Percentiles rank a stretch among this genome's conserved stretches.
Evolutionary conservation across 2,797 vertebrate genomes (phyloP).

Genomic region (Sparus aurata): DNA sequence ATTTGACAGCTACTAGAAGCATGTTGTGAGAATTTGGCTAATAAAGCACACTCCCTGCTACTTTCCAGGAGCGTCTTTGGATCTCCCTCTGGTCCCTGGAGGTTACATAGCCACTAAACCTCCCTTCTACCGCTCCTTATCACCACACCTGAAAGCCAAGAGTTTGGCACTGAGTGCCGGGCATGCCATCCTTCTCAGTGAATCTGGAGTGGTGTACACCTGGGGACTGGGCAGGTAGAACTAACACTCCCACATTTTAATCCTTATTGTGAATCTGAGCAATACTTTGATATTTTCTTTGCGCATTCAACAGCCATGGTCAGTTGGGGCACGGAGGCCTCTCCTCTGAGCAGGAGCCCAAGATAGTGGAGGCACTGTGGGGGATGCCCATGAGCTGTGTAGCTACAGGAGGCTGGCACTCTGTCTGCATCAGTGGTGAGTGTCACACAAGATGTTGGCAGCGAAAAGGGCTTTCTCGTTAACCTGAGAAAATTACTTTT

Average conservation of each 20-base stretch:
- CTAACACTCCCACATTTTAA: background rate
- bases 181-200: constrained; percentile 88
- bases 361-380: constrained; percentile 89
- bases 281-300: background rate
- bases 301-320: constrained; percentile 87
- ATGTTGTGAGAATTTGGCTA: background rate
- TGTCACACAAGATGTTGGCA: background rate
- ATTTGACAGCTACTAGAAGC: background rate
- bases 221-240: constrained; percentile 93
- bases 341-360: constrained; percentile 85
- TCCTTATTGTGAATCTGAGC: background rate
- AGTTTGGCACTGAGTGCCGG: constrained; percentile 87
- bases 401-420: constrained; percentile 94
- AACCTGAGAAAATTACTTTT: background rate
- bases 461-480: background rate
- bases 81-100: constrained; percentile 87
- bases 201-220: constrained; percentile 83
- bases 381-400: constrained; percentile 87
- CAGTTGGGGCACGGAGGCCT: constrained; percentile 93
- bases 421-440: constrained; percentile 89
- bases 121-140: constrained; percentile 86
- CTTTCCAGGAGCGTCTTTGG: constrained; percentile 51
- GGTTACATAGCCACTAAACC: constrained; percentile 84
- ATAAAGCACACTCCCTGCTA: background rate
- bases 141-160: constrained; percentile 79